Evolutionary conservation across 2,113 vertebrate species (phyloP), one percentile per base, ranked within the genome.

Genomic region (Fukomys damarensis): DNA sequence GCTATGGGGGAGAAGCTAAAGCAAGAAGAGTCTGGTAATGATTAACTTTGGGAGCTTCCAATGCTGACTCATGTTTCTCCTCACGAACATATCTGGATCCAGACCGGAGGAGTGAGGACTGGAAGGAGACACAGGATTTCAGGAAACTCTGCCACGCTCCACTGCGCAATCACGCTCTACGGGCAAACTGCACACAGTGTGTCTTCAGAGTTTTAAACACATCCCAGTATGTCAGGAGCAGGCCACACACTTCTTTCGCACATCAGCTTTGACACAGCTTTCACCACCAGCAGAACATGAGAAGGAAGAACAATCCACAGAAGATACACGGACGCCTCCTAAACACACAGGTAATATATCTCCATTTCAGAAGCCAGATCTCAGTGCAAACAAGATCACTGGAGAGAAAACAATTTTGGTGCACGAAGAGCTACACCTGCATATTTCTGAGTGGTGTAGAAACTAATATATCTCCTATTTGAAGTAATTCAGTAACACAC

Each of bases 11-110:
- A 70, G 19, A 87, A 20, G 8, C 11, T 32, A 59, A 84, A 59
- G 26, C 65, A 86, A 49, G 28, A 46, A 85, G 95, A 66, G 35
- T 32, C 74, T 94, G 49, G 54, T 77, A 86, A 22, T 66, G 80
- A 76, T 81, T 93, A 91, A 61, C 76, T n/a, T 70, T 46, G 35
- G 77, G 46, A 94, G 35, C 54, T 86, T 61, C 91, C 82, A 82
- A 46, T 19, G 49, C 35, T 41, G 82, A 94, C 11, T 95, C 74
- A 79, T 63, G 83, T 65, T 94, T 95, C 61, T 94, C 35, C 58
- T 86, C 83, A 49, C 79, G 77, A 87, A 93, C 32, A 43, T 68
- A 41, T 88, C 88, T 96, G 89, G 86, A 95, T 91, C 22, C 46
- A 82, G 83, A 95, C 68, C 72, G 79, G 89, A 93, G 79, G 63